These are phyloP conservation scores for Tridacna gigas DNA, from an alignment of 2,888 invertebrate genomes.

Conservation along the genomic window DNA sequence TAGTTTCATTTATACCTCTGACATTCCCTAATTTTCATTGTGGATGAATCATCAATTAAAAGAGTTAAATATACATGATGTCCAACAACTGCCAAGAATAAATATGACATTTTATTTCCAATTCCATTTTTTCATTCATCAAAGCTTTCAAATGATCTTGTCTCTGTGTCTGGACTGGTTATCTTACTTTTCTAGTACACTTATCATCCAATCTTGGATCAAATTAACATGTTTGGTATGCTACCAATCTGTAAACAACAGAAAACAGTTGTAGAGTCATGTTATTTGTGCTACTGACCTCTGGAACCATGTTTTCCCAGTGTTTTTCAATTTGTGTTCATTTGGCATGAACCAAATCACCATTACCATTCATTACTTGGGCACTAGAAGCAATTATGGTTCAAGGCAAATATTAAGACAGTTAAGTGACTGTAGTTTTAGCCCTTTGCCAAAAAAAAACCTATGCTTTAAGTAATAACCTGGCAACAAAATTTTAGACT, in stretches of 20 bases:
- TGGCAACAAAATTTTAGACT: no score
- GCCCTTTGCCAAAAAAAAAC: no score
- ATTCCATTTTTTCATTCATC: conserved; percentile 18
- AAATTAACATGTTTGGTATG: conserved; percentile 25
- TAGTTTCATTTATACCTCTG: no score
- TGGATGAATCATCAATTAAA: no score
- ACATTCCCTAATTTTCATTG: no score
- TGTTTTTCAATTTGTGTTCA: not conserved
- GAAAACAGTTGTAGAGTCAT: conserved; percentile 23
- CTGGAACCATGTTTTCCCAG: conserved; percentile 3
- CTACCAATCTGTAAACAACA: conserved; percentile 13
- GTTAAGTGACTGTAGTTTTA: no score
- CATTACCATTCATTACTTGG: not conserved
- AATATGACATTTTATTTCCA: not conserved
- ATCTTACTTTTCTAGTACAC: conserved; percentile 19
- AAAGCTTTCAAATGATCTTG: conserved; percentile 20
- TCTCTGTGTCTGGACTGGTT: conserved; percentile 14
- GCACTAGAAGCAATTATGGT: not conserved
- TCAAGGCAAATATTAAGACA: not conserved
- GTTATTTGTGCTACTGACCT: conserved; percentile 13
- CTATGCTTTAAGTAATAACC: no score
- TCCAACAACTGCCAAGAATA: no score
- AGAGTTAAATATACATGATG: no score
- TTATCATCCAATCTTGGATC: conserved; percentile 18
- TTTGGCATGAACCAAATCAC: not conserved